Percentiles rank a stretch among this genome's conserved stretches.
Conservation (phyloP, 2,113 vertebrate genomes). For the Bambusicola thoracicus region DNA sequence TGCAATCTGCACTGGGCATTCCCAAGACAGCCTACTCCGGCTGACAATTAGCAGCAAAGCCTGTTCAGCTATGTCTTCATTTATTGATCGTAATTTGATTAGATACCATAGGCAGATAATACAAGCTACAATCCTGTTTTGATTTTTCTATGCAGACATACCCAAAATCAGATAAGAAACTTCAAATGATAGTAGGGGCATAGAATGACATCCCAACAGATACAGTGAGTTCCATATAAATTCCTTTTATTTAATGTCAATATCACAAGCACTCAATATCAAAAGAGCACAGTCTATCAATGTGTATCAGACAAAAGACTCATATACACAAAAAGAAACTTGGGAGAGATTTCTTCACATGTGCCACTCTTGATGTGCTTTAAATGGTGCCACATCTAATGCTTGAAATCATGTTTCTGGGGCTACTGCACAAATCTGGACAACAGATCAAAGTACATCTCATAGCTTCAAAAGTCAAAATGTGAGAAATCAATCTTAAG, state of each 20-base stretch:
- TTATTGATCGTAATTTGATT: conserved; percentile 3
- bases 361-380: conserved; percentile 17
- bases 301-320: conserved; percentile 42
- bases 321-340: conserved; percentile 21
- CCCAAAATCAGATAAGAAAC: background rate
- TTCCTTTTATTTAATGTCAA: conserved; percentile 25
- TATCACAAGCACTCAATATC: conserved; percentile 38
- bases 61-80: background rate
- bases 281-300: background rate
- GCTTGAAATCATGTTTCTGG: conserved; percentile 13
- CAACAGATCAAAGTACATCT: conserved; percentile 54
- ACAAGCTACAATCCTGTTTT: background rate
- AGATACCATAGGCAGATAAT: background rate
- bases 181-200: conserved; percentile 10
- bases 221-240: conserved; percentile 13
- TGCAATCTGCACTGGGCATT: background rate
- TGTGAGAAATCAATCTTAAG: conserved; percentile 40
- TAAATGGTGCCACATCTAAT: conserved; percentile 9
- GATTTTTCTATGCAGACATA: background rate
- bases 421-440: conserved; percentile 32
- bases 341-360: conserved; percentile 2
- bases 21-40: background rate
- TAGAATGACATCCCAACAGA: conserved; percentile 20
- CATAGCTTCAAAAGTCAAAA: conserved; percentile 51
- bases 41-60: background rate